A percentile compares a stretch with the other conserved stretches of the same genome.
These are phyloP conservation scores for Ptilonorhynchus violaceus DNA, from an alignment of 2,113 vertebrate genomes.

Conservation along the genomic window DNA sequence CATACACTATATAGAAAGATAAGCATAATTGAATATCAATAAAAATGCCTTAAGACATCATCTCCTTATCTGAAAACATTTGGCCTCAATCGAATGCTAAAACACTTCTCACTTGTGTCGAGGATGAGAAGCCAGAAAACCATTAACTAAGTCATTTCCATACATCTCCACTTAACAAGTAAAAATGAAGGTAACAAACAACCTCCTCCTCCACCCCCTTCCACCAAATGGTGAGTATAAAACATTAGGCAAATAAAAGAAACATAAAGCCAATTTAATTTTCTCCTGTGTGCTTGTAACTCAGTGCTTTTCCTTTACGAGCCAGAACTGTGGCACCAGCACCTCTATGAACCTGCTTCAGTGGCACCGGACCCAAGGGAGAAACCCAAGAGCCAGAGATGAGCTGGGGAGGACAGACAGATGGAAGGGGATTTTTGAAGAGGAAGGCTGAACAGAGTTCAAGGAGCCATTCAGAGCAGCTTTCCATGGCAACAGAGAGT, in stretches of 20 bases:
- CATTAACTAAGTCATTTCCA: constrained; percentile 44
- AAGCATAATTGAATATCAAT: not conserved
- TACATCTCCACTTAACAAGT: constrained; percentile 1
- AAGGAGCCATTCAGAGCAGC: not conserved
- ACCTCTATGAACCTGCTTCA: not conserved
- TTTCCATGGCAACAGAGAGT: constrained; percentile 20
- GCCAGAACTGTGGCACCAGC: not conserved
- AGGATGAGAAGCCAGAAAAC: constrained; percentile 7
- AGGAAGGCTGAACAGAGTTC: not conserved
- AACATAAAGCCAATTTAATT: not conserved
- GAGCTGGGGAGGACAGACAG: not conserved
- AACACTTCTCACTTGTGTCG: not conserved
- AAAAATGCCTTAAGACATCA: not conserved
- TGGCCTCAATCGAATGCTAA: not conserved
- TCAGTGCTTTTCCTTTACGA: not conserved
- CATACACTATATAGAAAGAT: not conserved
- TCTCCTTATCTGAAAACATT: constrained; percentile 16
- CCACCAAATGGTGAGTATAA: constrained; percentile 43
- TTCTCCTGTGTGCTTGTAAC: not conserved
- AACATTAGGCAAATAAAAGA: constrained; percentile 33
- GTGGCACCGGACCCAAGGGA: not conserved
- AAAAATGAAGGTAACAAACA: constrained; percentile 49
- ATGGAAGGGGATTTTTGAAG: not conserved
- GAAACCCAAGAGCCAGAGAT: not conserved
- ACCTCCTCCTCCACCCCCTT: constrained; percentile 47